Evolutionary conservation across 2,888 invertebrate species (phyloP), one percentile per base, ranked within the genome.

Genomic region (Hybos culiciformis): DNA sequence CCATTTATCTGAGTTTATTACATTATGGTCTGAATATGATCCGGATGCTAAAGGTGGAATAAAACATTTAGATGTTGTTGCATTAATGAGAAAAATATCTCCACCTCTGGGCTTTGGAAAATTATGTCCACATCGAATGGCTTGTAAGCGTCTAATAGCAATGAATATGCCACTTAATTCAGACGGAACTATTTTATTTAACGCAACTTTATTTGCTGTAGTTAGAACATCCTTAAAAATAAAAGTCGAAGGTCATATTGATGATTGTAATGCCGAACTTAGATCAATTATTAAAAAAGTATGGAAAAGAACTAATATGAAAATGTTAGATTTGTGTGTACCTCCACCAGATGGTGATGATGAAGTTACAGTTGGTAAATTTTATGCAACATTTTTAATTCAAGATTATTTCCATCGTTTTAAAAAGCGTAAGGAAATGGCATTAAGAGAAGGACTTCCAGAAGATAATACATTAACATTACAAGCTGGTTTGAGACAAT

Each of bases 101-200:
- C 98, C 98, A 42, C 98, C 98, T 1, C 70, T 99, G 53, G 98
- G 98, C 53, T 98, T 99, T 63, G 98, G 98, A 51, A 98, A 98
- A 70, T 72, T 99, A 18, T 99, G 98, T 69, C 98, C 98, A 0
- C 97, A 99, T 70, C 77, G 98, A 53, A 90, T 97, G 58, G 98
- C 98, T 34, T 99, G 98, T 69, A 99, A 98, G 77, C 77, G 96
- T 48, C 74, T 98, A 39, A 97, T 98, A 9, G 93, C 96, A 1
- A 98, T 98, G 97, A 98, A 98, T 65, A 98, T 98, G 98, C 98
- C 98, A 1, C 70, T 98, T 42, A 98, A 98, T 63, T 93, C 92
- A 49, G 98, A 98, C 60, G 98, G 98, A 3, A 98, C 97, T 0
- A 97, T 98, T 3, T 77, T 96, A 56, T 98, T 98, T 66, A 98